A percentile compares a stretch with the other conserved stretches of the same genome.
These are phyloP conservation scores for Eupithecia vulgata DNA, from an alignment of 2,888 invertebrate genomes.

Conservation along the genomic window DNA sequence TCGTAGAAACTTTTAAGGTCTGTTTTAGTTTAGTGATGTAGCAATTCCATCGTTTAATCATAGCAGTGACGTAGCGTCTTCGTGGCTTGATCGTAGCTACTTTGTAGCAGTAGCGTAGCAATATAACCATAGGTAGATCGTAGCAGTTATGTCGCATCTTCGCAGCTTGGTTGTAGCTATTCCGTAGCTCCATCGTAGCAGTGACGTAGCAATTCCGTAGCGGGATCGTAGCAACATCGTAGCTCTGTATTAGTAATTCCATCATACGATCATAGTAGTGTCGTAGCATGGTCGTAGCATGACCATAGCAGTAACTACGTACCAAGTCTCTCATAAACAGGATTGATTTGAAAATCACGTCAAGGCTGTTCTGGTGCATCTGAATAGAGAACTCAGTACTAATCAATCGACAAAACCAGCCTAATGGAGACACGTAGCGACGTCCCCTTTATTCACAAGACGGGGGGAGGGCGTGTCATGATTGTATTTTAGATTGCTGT, in stretches of 20 bases:
- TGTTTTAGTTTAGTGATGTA: background rate
- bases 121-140: no score
- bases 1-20: background rate
- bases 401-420: background rate
- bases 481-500: background rate
- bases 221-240: background rate
- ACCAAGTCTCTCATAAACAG: background rate
- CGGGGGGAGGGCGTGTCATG: background rate
- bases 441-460: background rate
- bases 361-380: background rate
- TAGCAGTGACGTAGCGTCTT: no score
- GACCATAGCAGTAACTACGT: background rate
- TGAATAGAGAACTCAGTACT: conserved; percentile 2
- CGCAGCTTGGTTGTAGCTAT: background rate
- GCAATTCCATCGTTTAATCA: background rate
- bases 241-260: no score
- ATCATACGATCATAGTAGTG: no score
- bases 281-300: background rate
- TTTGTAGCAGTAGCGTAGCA: no score
- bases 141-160: background rate
- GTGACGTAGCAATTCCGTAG: background rate
- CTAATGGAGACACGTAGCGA: background rate
- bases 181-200: background rate
- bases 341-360: background rate
- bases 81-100: background rate